Evolutionary conservation across 2,113 vertebrate genomes (phyloP).

Genomic region (Prionailurus viverrinus): DNA sequence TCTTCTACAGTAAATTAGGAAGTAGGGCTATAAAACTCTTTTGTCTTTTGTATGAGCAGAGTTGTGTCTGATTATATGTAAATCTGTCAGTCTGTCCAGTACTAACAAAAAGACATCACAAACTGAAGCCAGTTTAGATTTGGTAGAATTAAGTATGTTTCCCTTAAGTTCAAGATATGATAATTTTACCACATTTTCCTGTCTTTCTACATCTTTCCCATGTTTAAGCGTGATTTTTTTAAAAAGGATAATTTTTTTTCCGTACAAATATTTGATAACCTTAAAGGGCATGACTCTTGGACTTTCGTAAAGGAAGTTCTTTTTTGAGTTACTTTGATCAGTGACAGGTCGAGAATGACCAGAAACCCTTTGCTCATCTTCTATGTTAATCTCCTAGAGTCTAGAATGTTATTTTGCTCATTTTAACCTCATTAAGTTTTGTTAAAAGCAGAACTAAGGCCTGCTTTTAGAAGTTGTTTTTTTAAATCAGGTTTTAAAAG

Average conservation of each 20-base stretch:
- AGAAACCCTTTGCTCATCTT: slow-evolving; percentile 88
- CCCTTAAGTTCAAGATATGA: slow-evolving; percentile 78
- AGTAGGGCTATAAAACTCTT: not conserved
- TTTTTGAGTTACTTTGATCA: slow-evolving; percentile 93
- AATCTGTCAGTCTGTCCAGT: slow-evolving; percentile 20
- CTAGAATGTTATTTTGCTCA: slow-evolving; percentile 78
- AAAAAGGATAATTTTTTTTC: slow-evolving; percentile 79
- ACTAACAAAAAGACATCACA: slow-evolving; percentile 51
- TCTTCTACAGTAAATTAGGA: slow-evolving; percentile 59
- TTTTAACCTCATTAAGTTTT: slow-evolving; percentile 79
- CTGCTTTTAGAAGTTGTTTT: slow-evolving; percentile 75
- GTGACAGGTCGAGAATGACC: slow-evolving; percentile 94
- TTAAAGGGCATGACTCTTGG: slow-evolving; percentile 86
- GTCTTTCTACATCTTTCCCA: slow-evolving; percentile 65
- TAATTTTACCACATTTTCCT: slow-evolving; percentile 79
- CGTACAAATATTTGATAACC: slow-evolving; percentile 86
- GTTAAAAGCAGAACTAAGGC: slow-evolving; percentile 81
- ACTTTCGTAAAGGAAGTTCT: slow-evolving; percentile 90
- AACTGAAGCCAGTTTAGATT: slow-evolving; percentile 66
- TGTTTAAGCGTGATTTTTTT: slow-evolving; percentile 76
- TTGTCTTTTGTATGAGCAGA: slow-evolving; percentile 37
- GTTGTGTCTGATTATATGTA: slow-evolving; percentile 50
- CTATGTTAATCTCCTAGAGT: slow-evolving; percentile 81
- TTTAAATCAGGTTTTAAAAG: slow-evolving; percentile 70
- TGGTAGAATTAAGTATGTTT: slow-evolving; percentile 61